Conservation (phyloP, 2,797 vertebrate genomes). For the Eleutherodactylus coqui region DNA sequence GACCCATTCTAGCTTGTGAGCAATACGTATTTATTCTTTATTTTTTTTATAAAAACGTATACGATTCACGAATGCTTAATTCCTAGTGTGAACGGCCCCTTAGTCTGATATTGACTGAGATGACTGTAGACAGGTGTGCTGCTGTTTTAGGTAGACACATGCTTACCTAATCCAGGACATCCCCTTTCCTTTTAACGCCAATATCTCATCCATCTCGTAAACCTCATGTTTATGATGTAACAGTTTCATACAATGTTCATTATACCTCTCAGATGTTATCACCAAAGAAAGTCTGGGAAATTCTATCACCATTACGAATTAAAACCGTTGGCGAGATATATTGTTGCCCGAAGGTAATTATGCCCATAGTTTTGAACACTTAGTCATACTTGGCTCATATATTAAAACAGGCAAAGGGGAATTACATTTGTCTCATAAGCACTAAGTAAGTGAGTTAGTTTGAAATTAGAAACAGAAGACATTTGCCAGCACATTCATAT, state of each 20-base stretch:
- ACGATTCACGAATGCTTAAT: no score
- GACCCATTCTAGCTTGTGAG: no score
- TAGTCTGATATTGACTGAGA: no score
- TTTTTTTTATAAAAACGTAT: no score
- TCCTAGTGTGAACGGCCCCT: no score
- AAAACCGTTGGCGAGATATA: constrained; percentile 48
- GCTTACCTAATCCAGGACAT: neutral
- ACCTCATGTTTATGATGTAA: neutral
- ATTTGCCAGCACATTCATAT: neutral
- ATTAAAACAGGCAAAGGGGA: constrained; percentile 71
- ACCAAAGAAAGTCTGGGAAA: constrained; percentile 18
- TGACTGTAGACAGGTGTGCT: neutral
- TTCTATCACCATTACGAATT: constrained; percentile 22
- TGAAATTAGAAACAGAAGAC: constrained; percentile 2
- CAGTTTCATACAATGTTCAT: constrained; percentile 13
- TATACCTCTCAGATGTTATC: neutral
- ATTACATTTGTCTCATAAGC: constrained; percentile 65
- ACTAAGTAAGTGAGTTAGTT: constrained; percentile 20
- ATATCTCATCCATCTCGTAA: neutral
- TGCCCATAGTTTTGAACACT: constrained; percentile 69
- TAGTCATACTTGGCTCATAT: constrained; percentile 77
- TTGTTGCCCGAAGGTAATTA: constrained; percentile 72
- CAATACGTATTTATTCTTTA: no score
- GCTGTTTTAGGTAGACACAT: neutral
- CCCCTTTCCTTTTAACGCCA: neutral